These are phyloP conservation scores for Chelonus formosanus DNA, from an alignment of 2,888 invertebrate genomes.

Conservation along the genomic window DNA sequence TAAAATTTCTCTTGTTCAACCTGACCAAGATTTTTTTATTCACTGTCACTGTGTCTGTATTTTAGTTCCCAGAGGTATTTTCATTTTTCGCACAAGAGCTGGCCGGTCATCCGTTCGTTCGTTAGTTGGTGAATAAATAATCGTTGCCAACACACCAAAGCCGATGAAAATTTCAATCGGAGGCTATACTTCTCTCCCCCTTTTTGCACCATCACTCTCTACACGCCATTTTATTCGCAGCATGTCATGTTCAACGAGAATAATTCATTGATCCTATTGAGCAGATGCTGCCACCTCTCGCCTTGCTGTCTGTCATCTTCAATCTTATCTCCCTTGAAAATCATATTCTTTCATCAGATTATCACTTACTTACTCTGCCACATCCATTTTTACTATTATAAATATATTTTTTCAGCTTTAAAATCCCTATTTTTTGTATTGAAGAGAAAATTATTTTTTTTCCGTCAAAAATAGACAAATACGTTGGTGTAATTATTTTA, in stretches of 20 bases:
- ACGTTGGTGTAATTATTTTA: no score
- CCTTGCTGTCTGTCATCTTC: not conserved
- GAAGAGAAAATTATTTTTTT: no score
- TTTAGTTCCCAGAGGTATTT: slow-evolving; percentile 19
- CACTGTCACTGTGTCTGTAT: slow-evolving; percentile 14
- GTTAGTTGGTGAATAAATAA: slow-evolving; percentile 58
- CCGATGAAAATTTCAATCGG: slow-evolving; percentile 59
- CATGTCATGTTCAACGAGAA: slow-evolving; percentile 36
- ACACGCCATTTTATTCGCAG: slow-evolving; percentile 24
- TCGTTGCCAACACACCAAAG: slow-evolving; percentile 52
- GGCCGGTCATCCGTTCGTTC: slow-evolving; percentile 45
- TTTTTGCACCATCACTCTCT: slow-evolving; percentile 28
- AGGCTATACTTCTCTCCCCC: slow-evolving; percentile 46
- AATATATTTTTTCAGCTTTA: no score
- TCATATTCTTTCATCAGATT: not conserved
- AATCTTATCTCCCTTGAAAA: slow-evolving; percentile 5
- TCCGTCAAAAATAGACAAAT: no score
- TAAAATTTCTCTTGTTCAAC: slow-evolving; percentile 17
- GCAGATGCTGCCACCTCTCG: slow-evolving; percentile 24
- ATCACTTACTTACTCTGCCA: no score
- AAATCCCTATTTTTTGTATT: no score
- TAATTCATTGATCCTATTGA: slow-evolving; percentile 43
- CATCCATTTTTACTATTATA: no score
- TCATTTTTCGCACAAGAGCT: slow-evolving; percentile 33
- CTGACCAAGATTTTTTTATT: slow-evolving; percentile 13